Evolutionary conservation across 2,113 vertebrate species (phyloP), one percentile per base, ranked within the genome.

Genomic region (Stigmatopora argus): DNA sequence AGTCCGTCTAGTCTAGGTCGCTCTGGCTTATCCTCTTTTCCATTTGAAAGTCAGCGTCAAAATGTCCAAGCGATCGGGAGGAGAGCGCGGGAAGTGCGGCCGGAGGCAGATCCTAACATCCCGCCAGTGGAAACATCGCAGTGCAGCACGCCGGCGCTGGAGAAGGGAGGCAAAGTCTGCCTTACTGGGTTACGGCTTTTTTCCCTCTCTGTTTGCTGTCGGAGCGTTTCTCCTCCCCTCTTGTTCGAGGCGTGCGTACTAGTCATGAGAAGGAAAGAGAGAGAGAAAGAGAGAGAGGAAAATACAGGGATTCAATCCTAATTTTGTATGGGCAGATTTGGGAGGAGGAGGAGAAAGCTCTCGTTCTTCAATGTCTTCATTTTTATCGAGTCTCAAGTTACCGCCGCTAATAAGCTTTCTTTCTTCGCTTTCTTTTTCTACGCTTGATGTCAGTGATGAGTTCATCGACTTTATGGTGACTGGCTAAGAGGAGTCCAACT

Each of bases 351-450:
- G 46, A 46, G 45, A 48, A 77, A 82, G 86, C 79, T 41, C 62
- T 71, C 59, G 68, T 76, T 82, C 72, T 69, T 84, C 69, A 75
- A 70, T 75, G 76, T 78, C 60, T 79, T 44, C 83, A 3, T 79
- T 86, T 79, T 90, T 90, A 91, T 89, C 87, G 79, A 83, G 88
- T 88, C 88, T 91, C 88, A 71, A 81, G 81, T 91, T 92, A 31
- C 85, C 89, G 88, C 82, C 81, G 90, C 88, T 86, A 90, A 91
- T 89, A 82, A 18, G 44, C 45, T 35, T 15, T 55, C 58, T 15
- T 62, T 35, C 44, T 52, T 66, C 65, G 3, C 19, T 15, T 60
- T 48, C 38, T 52, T 35, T 45, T 49, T 15, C 57, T 47, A 64
- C 53, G 59, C 31, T 19, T 41, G 23, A 64, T 48, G 17, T 59